Conservation (phyloP, 1,140 invertebrate species). For the Caenorhabditis latens region DNA sequence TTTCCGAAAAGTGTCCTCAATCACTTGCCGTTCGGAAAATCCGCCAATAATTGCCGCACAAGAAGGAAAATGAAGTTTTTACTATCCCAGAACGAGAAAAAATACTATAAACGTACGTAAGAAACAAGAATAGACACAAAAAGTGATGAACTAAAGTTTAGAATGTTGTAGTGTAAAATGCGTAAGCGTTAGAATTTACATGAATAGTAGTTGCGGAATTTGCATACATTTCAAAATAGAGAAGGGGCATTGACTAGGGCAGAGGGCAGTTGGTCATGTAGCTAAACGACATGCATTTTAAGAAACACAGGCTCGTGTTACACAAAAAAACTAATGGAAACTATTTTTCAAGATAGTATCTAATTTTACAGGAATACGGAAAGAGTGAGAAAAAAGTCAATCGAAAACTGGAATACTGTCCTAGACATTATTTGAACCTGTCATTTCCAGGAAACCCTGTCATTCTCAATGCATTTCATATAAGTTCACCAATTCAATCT, state of each 20-base stretch:
- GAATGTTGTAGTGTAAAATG: slow-evolving; percentile 24
- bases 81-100: not conserved
- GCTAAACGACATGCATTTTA: slow-evolving; percentile 3
- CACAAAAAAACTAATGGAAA: not conserved
- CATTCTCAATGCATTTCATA: too few species aligned
- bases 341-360: not conserved
- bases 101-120: not conserved
- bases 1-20: slow-evolving; percentile 25
- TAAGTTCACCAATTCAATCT: too few species aligned
- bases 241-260: not conserved
- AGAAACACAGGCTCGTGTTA: not conserved
- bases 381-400: too few species aligned
- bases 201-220: slow-evolving; percentile 39
- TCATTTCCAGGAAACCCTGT: too few species aligned
- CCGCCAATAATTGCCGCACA: slow-evolving; percentile 48
- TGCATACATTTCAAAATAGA: slow-evolving; percentile 52
- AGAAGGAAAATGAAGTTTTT: not conserved
- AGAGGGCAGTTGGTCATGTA: slow-evolving; percentile 8
- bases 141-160: slow-evolving; percentile 30
- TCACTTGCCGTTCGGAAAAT: slow-evolving; percentile 30
- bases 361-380: too few species aligned
- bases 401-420: too few species aligned
- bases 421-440: too few species aligned
- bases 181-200: slow-evolving; percentile 22
- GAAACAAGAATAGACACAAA: not conserved